Conservation (phyloP, 64 coral and sea anemone genomes). For the Montipora cactus region DNA sequence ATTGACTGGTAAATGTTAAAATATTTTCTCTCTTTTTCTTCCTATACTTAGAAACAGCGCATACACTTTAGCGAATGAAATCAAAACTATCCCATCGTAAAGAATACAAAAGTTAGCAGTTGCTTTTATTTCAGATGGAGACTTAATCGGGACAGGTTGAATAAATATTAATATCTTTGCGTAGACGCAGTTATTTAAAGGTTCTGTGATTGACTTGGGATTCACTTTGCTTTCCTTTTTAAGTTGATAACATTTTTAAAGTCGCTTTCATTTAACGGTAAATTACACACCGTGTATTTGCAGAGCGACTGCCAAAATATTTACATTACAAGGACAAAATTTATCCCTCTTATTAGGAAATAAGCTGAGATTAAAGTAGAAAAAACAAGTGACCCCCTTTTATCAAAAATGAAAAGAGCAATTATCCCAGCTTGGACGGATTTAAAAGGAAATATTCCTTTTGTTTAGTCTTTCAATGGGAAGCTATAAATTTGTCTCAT, state of each 20-base stretch:
- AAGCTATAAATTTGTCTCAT: slow-evolving; percentile 12
- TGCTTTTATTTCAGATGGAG: background rate
- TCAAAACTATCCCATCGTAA: no score
- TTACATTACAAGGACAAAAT: slow-evolving; percentile 37
- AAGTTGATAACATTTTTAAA: background rate
- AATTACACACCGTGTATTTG: background rate
- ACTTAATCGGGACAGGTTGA: background rate
- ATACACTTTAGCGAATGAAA: no score
- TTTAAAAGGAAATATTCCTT: background rate
- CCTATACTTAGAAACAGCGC: no score
- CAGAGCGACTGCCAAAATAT: background rate
- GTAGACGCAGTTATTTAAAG: background rate
- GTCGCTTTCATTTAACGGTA: background rate
- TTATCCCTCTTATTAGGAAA: slow-evolving; percentile 31
- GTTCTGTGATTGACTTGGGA: no score
- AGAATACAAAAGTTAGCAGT: no score
- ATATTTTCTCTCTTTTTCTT: no score
- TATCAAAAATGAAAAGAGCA: background rate
- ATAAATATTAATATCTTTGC: background rate
- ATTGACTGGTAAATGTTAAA: no score
- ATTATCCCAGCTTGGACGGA: background rate
- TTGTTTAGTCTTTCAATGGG: slow-evolving; percentile 20
- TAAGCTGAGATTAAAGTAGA: background rate
- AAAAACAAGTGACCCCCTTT: slow-evolving; percentile 33
- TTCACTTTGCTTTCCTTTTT: background rate